phyloP scores from a whole-genome alignment of 2,797 vertebrate species.

The Halcyon chelicuti region DNA sequence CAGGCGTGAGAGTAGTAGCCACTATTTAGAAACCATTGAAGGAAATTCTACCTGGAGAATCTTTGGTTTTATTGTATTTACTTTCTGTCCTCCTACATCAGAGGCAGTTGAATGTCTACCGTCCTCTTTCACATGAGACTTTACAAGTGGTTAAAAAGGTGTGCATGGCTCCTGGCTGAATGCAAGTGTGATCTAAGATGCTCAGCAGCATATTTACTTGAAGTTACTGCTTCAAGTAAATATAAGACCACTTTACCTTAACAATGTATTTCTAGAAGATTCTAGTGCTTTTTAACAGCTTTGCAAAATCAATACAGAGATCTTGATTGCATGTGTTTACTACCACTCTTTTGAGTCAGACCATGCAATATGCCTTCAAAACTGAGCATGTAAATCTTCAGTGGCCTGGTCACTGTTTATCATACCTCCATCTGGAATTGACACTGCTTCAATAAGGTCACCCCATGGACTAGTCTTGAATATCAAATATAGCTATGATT shows the following conservation, averaged over 20 bases:
- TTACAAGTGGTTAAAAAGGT: neutral
- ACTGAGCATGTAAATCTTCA: slow-evolving; percentile 51
- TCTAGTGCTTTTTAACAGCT: slow-evolving; percentile 16
- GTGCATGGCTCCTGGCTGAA: neutral
- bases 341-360: slow-evolving; percentile 32
- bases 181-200: neutral
- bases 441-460: slow-evolving; percentile 54
- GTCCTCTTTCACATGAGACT: neutral
- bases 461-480: slow-evolving; percentile 30
- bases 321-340: slow-evolving; percentile 37
- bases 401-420: slow-evolving; percentile 42
- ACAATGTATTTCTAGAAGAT: neutral
- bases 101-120: neutral
- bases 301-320: slow-evolving; percentile 50
- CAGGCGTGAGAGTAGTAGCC: neutral
- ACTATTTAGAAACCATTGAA: neutral
- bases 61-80: neutral
- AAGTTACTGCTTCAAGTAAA: neutral
- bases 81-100: neutral
- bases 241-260: slow-evolving; percentile 35
- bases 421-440: slow-evolving; percentile 50
- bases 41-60: neutral
- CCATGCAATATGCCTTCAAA: slow-evolving; percentile 54
- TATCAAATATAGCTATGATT: slow-evolving; percentile 20
- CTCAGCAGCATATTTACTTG: neutral